A percentile compares a stretch with the other conserved stretches of the same genome.
These are phyloP conservation scores for Triplophysa yarkandensis DNA, from an alignment of 2,797 vertebrate genomes.

Conservation along the genomic window DNA sequence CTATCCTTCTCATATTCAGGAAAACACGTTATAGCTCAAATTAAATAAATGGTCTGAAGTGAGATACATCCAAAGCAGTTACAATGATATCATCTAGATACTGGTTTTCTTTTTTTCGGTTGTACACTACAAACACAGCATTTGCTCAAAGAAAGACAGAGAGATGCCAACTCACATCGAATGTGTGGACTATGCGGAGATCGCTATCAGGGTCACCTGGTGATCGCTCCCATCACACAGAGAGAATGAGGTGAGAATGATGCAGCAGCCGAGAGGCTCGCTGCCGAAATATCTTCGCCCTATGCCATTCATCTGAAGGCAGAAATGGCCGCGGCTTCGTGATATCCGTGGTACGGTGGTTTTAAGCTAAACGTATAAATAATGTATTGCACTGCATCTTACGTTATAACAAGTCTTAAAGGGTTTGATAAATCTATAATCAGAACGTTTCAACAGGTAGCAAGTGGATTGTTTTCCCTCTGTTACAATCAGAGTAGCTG, in stretches of 20 bases:
- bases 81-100: conserved; percentile 33
- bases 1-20: conserved; percentile 16
- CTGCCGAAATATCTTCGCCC: conserved; percentile 14
- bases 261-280: conserved; percentile 2
- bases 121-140: neutral
- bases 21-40: conserved; percentile 21
- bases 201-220: conserved; percentile 53
- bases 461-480: neutral
- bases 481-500: neutral
- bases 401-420: neutral
- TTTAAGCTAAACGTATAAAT: neutral
- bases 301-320: conserved; percentile 11
- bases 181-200: conserved; percentile 48
- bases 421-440: conserved; percentile 12
- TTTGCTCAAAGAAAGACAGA: neutral
- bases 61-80: conserved; percentile 23
- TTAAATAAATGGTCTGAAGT: conserved; percentile 17
- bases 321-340: conserved; percentile 19
- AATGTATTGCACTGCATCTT: neutral
- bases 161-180: conserved; percentile 1
- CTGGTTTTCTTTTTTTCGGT: conserved; percentile 13
- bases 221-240: conserved; percentile 41
- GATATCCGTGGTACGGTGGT: conserved; percentile 5
- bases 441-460: neutral
- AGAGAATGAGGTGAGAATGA: conserved; percentile 40